phyloP scores from a whole-genome alignment of 1,140 invertebrate species.

The Hirudo medicinalis region DNA sequence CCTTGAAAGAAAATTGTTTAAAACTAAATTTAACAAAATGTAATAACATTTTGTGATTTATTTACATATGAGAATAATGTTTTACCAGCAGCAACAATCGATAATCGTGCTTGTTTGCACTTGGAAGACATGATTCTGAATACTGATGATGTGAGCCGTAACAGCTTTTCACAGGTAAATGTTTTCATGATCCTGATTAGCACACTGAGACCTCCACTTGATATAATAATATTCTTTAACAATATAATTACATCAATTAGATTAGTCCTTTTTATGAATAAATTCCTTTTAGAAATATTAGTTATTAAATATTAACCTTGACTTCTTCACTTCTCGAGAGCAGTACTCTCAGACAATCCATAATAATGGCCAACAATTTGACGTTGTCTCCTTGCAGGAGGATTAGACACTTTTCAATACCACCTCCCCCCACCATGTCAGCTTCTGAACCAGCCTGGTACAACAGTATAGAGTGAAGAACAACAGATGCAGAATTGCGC shows the following conservation, averaged over 20 bases:
- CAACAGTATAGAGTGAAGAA: conserved; percentile 85
- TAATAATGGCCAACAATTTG: conserved; percentile 94
- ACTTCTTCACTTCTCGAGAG: conserved; percentile 96
- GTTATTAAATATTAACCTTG: conserved; percentile 46
- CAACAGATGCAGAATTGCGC: conserved; percentile 92
- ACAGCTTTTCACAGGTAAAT: conserved; percentile 91
- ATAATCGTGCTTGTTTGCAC: conserved; percentile 90
- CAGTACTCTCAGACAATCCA: conserved; percentile 92
- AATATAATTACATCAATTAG: background rate
- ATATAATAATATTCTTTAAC: conserved; percentile 53
- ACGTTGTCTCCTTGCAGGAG: conserved; percentile 87
- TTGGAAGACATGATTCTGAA: conserved; percentile 73
- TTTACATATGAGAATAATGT: background rate
- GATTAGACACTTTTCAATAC: conserved; percentile 94
- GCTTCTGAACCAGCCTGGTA: conserved; percentile 97
- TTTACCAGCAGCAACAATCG: conserved; percentile 76
- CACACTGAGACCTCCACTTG: conserved; percentile 87
- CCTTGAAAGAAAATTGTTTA: conserved; percentile 37
- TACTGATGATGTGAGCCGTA: conserved; percentile 93
- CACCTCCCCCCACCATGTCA: conserved; percentile 85
- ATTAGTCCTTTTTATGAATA: background rate
- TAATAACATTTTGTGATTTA: background rate
- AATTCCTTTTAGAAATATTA: background rate
- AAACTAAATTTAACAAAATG: background rate
- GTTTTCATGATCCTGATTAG: conserved; percentile 85